Percentiles rank a stretch among this genome's conserved stretches.
These are phyloP conservation scores for Drosophila cracens DNA, from an alignment of 2,888 invertebrate species.

Conservation along the genomic window DNA sequence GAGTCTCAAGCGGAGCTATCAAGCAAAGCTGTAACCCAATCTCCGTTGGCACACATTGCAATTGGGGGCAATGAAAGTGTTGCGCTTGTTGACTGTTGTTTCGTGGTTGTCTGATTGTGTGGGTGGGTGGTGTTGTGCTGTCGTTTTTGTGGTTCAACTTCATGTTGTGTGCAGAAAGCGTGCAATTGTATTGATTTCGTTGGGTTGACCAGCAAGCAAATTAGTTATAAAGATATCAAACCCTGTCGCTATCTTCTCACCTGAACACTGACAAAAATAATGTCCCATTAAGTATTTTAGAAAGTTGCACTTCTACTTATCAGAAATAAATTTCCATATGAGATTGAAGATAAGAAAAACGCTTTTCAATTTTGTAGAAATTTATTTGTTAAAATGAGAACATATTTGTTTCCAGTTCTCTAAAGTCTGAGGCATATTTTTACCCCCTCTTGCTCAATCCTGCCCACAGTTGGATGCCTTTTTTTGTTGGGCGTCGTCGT, in stretches of 20 bases:
- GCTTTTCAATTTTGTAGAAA: not conserved
- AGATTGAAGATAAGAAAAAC: not conserved
- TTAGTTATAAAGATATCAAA: slow-evolving; percentile 59
- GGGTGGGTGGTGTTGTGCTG: slow-evolving; percentile 27
- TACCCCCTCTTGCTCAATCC: not conserved
- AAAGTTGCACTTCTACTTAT: not conserved
- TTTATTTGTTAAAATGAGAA: not conserved
- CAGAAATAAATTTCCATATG: not conserved
- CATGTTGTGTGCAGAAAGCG: slow-evolving; percentile 62
- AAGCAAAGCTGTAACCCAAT: slow-evolving; percentile 35
- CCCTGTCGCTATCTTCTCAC: not conserved
- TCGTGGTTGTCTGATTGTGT: slow-evolving; percentile 30
- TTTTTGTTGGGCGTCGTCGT: slow-evolving; percentile 23
- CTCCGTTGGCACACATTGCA: slow-evolving; percentile 41
- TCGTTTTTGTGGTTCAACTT: slow-evolving; percentile 17
- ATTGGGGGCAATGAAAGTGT: slow-evolving; percentile 56
- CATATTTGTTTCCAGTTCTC: not conserved
- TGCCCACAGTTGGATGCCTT: slow-evolving; percentile 20
- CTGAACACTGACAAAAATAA: not conserved
- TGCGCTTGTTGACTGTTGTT: slow-evolving; percentile 27
- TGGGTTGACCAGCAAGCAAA: slow-evolving; percentile 30
- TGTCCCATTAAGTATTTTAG: not conserved
- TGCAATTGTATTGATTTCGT: slow-evolving; percentile 27
- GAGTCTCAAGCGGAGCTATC: slow-evolving; percentile 22
- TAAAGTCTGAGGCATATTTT: not conserved